phyloP scores from a whole-genome alignment of 1,140 invertebrate genomes.

The Calosoma granatense region DNA sequence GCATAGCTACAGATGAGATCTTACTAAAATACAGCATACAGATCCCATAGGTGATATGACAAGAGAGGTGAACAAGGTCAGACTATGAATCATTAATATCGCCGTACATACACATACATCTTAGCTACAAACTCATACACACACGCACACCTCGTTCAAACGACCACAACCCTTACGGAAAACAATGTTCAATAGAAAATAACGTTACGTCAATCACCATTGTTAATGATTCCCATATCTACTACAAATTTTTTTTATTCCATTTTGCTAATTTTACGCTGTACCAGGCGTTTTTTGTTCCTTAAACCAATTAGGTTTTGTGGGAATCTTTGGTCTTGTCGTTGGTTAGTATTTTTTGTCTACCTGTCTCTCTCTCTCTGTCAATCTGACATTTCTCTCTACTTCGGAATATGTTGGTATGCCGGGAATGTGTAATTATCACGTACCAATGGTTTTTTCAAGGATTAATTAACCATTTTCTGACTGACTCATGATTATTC shows the following conservation, averaged over 20 bases:
- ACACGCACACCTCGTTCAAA: neutral
- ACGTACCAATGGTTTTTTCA: neutral
- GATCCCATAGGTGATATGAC: too few relatives aligned
- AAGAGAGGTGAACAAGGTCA: too few relatives aligned
- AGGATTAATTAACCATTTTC: neutral
- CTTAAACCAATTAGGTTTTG: neutral
- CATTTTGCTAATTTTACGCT: constrained; percentile 1
- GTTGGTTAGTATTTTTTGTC: too few relatives aligned
- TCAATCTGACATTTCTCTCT: too few relatives aligned
- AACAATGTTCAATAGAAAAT: neutral
- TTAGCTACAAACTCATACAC: too few relatives aligned
- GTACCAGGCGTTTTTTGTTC: constrained; percentile 3
- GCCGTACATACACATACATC: neutral
- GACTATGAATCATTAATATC: neutral
- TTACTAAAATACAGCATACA: too few relatives aligned
- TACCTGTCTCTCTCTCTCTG: too few relatives aligned
- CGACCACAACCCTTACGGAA: constrained; percentile 1
- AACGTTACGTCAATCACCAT: constrained; percentile 5
- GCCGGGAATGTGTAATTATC: neutral
- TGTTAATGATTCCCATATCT: constrained; percentile 2
- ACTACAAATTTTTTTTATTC: neutral
- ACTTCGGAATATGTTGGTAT: too few relatives aligned
- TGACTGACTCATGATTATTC: neutral
- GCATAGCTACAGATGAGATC: too few relatives aligned
- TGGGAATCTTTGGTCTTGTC: constrained; percentile 1